phyloP scores from a whole-genome alignment of 2,797 vertebrate genomes.

The Iguana delicatissima region DNA sequence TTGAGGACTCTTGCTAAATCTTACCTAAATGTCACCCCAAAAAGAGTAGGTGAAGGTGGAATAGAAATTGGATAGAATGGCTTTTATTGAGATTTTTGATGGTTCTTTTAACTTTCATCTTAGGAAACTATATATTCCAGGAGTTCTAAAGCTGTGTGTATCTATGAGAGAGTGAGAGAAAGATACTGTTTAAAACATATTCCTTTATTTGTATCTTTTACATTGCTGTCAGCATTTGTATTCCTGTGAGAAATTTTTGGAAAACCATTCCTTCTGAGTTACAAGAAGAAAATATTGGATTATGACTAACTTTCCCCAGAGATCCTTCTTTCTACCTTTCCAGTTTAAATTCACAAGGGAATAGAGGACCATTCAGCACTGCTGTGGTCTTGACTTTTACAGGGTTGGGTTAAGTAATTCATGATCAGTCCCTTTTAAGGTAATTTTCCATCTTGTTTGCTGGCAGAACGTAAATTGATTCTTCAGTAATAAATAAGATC shows the following conservation, averaged over 20 bases:
- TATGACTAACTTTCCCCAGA: background rate
- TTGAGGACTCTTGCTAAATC: background rate
- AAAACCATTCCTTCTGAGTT: background rate
- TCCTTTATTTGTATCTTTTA: background rate
- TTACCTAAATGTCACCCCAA: background rate
- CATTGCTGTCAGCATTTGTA: slow-evolving; percentile 5
- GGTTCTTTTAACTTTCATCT: background rate
- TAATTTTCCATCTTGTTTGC: background rate
- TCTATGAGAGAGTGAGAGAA: background rate
- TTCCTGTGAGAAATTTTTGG: background rate
- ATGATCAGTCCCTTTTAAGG: background rate
- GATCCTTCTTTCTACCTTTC: background rate
- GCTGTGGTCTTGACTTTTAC: background rate
- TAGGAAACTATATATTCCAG: background rate
- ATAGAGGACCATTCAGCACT: background rate
- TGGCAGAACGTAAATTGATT: background rate
- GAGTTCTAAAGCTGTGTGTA: background rate
- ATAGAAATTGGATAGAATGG: background rate
- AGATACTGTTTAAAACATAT: background rate
- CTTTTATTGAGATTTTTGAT: background rate
- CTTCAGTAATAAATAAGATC: slow-evolving; percentile 11
- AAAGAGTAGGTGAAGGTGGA: background rate
- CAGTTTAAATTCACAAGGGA: background rate
- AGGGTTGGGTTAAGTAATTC: background rate
- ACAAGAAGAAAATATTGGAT: background rate